Base-by-base conservation (phyloP, 2,113 vertebrate genomes). In the Sclerurus mexicanus region DNA sequence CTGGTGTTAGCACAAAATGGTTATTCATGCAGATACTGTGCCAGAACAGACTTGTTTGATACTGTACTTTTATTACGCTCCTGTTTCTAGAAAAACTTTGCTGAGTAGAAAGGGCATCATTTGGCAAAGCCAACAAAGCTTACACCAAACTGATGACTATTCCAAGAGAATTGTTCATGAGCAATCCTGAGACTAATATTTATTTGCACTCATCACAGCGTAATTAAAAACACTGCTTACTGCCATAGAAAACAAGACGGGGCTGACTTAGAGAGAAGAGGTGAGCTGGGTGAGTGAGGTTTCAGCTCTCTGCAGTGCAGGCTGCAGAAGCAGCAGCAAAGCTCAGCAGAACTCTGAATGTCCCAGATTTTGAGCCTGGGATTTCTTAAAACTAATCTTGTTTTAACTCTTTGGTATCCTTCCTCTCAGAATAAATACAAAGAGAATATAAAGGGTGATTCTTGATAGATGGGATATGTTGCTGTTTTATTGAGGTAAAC, bases 31-130 rank as follows among this genome's bases (percentile, higher is more conserved):
- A 86, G 78, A 81, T 27, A 35, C 49, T 28, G 52, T 72, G 69
- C 96, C 95, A 94, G 95, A 97, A 89, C 88, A 92, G 93, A 95
- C 93, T 96, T 96, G 96, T 96, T 90, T 71, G 44, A 64, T 87
- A 90, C 53, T 42, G 60, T 13, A 37, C 58, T 5, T 71, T 63
- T 78, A 67, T 93, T 92, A 35, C 0, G 0, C 66, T 86, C 44
- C 49, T 86, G 68, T 68, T 93, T 95, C 95, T 82, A 78, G 89
- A 90, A 90, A 78, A 95, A 35, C 35, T 72, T 74, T 56, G 66
- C 60, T 67, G 76, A 78, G 79, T 42, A 87, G 93, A 84, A 94
- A 93, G 83, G n/a, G 66, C 73, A 90, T 67, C 47, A 24, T 64
- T 67, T 92, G 92, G 92, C 88, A 95, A 56, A 78, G n/a, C 68